These are phyloP conservation scores for Tethya wilhelma DNA, from an alignment of 37 sponge, comb jelly and placozoan genomes.

Conservation along the genomic window DNA sequence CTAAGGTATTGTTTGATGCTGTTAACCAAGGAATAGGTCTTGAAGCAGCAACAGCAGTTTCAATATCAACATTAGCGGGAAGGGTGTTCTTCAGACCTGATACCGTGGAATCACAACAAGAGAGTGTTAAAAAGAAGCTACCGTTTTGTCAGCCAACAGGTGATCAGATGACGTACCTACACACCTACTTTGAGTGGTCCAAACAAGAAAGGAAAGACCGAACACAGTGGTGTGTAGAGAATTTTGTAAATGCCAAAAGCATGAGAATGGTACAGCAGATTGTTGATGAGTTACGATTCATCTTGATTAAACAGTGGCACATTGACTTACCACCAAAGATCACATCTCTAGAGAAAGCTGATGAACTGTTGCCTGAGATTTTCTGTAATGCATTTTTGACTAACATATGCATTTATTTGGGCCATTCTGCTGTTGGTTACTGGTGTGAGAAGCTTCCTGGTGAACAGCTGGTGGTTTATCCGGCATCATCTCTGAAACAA, in stretches of 20 bases:
- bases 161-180: slow-evolving; percentile 59
- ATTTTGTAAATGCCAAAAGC: slow-evolving; percentile 73
- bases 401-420: slow-evolving; percentile 54
- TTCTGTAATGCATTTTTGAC: slow-evolving; percentile 52
- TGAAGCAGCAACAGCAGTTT: slow-evolving; percentile 57
- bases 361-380: slow-evolving; percentile 25
- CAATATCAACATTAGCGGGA: slow-evolving; percentile 62
- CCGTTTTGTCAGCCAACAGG: slow-evolving; percentile 58
- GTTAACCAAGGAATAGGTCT: slow-evolving; percentile 32
- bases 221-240: slow-evolving; percentile 74
- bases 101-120: slow-evolving; percentile 56
- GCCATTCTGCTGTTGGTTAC: slow-evolving; percentile 65
- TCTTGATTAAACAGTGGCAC: slow-evolving; percentile 12
- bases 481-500: slow-evolving; percentile 49
- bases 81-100: slow-evolving; percentile 62
- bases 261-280: slow-evolving; percentile 65
- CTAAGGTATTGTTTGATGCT: slow-evolving; percentile 64
- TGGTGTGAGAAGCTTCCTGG: slow-evolving; percentile 17
- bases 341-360: slow-evolving; percentile 27
- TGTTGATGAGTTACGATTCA: slow-evolving; percentile 45
- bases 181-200: slow-evolving; percentile 54
- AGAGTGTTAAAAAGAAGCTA: slow-evolving; percentile 63
- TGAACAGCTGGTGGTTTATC: slow-evolving; percentile 43
- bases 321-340: background rate
- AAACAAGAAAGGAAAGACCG: slow-evolving; percentile 24